phyloP scores from a whole-genome alignment of 2,888 invertebrate genomes.

The Sericinus montela region DNA sequence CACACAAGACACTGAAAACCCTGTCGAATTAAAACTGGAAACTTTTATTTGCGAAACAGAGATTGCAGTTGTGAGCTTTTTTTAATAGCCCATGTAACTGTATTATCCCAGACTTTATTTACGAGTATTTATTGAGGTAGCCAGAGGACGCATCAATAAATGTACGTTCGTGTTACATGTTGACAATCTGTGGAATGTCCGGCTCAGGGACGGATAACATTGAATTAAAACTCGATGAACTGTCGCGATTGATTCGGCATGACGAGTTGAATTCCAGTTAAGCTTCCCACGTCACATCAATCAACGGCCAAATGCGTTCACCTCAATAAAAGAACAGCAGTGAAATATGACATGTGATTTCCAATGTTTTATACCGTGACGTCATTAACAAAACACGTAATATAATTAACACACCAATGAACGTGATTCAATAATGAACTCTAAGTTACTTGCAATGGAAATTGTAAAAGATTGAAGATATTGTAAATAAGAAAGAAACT shows the following conservation, averaged over 20 bases:
- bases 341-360: conserved; percentile 5
- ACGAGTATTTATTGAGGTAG: conserved; percentile 26
- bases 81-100: neutral
- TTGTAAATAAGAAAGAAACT: too few species aligned
- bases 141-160: conserved; percentile 22
- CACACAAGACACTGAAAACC: too few species aligned
- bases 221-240: conserved; percentile 54
- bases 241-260: conserved; percentile 46
- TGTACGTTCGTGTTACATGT: conserved; percentile 35
- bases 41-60: too few species aligned
- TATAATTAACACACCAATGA: neutral
- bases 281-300: conserved; percentile 35
- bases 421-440: neutral
- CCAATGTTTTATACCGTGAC: neutral
- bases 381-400: neutral
- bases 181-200: conserved; percentile 52
- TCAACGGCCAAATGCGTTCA: conserved; percentile 21
- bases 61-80: neutral
- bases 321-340: conserved; percentile 17
- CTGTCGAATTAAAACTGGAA: too few species aligned
- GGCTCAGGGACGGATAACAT: conserved; percentile 45
- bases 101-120: conserved; percentile 16
- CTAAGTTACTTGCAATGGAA: too few species aligned
- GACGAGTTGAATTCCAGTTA: conserved; percentile 48
- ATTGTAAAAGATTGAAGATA: too few species aligned